phyloP scores from a whole-genome alignment of 2,797 vertebrate species.

The Hapalemur alaotrensis region DNA sequence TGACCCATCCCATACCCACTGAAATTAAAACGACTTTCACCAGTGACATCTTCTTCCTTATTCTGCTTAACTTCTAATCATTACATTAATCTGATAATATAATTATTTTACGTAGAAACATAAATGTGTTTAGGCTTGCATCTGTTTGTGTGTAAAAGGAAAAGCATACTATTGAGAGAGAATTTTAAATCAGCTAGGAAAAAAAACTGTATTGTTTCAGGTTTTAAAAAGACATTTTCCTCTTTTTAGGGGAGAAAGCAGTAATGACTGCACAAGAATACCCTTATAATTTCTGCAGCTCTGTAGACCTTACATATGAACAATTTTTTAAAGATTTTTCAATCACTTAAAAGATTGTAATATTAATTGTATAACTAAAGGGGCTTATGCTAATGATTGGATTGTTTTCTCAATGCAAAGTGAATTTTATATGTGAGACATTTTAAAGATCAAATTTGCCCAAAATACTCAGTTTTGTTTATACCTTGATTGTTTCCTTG shows the following conservation, averaged over 20 bases:
- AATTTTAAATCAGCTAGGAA: background rate
- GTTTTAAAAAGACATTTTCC: background rate
- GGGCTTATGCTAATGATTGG: background rate
- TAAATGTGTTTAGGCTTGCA: background rate
- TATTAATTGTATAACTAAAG: background rate
- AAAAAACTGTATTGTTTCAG: background rate
- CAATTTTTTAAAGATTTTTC: background rate
- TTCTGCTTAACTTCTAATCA: background rate
- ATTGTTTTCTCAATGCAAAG: background rate
- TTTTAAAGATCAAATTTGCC: constrained; percentile 3
- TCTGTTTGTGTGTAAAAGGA: background rate
- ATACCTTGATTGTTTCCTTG: background rate
- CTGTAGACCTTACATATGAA: background rate
- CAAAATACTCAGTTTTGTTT: background rate
- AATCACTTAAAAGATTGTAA: background rate
- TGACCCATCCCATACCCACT: constrained; percentile 94
- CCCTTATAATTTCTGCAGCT: background rate
- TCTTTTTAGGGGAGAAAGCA: background rate
- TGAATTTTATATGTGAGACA: background rate
- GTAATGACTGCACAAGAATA: background rate
- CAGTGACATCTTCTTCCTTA: constrained; percentile 91
- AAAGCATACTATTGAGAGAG: background rate
- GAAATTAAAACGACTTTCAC: constrained; percentile 95
- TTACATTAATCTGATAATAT: background rate
- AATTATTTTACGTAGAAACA: constrained; percentile 12